Evolutionary conservation across 2,797 vertebrate genomes (phyloP).

Genomic region (Sciurus carolinensis): DNA sequence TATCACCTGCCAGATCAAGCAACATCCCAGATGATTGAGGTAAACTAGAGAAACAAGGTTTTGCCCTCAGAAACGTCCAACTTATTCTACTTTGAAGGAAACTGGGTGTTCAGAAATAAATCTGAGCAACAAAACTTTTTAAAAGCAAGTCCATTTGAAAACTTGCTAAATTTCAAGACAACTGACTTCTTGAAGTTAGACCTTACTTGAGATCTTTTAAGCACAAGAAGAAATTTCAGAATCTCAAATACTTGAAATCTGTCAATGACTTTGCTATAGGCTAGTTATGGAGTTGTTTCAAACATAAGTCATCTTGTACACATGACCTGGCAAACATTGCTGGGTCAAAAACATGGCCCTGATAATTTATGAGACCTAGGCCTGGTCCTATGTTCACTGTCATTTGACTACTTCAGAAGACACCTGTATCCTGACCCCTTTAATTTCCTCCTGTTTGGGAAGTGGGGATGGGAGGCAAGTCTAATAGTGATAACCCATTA

Average conservation of each 20-base stretch:
- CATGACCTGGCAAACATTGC: not conserved
- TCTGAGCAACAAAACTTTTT: not conserved
- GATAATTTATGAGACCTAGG: not conserved
- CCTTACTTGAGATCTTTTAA: not conserved
- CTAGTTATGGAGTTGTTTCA: not conserved
- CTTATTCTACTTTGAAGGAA: not conserved
- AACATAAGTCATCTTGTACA: not conserved
- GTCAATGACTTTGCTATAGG: not conserved
- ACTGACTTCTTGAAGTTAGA: not conserved
- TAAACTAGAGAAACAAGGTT: not conserved
- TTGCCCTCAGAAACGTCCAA: not conserved
- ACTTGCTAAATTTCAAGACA: not conserved
- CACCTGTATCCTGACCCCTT: not conserved
- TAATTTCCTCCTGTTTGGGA: not conserved
- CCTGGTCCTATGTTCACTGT: not conserved
- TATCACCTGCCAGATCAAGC: not conserved
- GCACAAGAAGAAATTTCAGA: not conserved
- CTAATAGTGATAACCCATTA: not conserved
- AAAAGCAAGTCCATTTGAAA: slow-evolving; percentile 2
- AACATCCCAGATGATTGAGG: not conserved
- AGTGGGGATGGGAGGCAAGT: not conserved
- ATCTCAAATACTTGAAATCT: not conserved
- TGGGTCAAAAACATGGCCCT: not conserved
- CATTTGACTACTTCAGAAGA: not conserved
- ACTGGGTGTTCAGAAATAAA: not conserved